These are phyloP conservation scores for Dichetophora obliterata DNA, from an alignment of 2,888 invertebrate species.

Conservation along the genomic window DNA sequence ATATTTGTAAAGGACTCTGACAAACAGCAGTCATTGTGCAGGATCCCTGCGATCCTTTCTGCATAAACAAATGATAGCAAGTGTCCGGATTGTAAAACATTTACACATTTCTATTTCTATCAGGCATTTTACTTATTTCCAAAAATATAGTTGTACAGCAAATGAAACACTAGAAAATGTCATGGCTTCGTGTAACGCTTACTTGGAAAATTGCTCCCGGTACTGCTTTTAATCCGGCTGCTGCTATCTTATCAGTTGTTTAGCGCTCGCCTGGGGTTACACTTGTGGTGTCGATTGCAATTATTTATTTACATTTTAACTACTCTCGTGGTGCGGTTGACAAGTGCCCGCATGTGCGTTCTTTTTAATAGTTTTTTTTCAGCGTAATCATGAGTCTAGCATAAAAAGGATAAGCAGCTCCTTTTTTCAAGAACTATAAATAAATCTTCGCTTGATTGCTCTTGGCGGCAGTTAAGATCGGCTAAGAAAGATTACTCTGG, in stretches of 20 bases:
- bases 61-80: slow-evolving; percentile 43
- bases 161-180: not conserved
- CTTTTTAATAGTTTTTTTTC: not conserved
- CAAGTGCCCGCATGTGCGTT: slow-evolving; percentile 40
- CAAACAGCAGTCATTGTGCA: not conserved
- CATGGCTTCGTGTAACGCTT: not conserved
- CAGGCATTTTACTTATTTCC: not conserved
- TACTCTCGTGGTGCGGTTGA: slow-evolving; percentile 45
- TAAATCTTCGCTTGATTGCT: slow-evolving; percentile 18
- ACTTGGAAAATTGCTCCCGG: not conserved
- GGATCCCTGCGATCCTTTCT: not conserved
- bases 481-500: too few relatives aligned
- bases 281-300: slow-evolving; percentile 23
- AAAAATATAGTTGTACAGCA: not conserved
- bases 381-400: not conserved
- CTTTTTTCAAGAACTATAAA: slow-evolving; percentile 4
- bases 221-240: not conserved
- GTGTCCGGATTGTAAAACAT: slow-evolving; percentile 42
- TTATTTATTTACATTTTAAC: slow-evolving; percentile 24
- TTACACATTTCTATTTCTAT: slow-evolving; percentile 32
- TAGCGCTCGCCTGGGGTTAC: not conserved
- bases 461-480: not conserved
- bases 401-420: not conserved
- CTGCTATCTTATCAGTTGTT: not conserved
- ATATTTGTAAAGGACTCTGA: slow-evolving; percentile 29